Conservation (phyloP, 2,888 invertebrate species). For the Mythimna lalbum region DNA sequence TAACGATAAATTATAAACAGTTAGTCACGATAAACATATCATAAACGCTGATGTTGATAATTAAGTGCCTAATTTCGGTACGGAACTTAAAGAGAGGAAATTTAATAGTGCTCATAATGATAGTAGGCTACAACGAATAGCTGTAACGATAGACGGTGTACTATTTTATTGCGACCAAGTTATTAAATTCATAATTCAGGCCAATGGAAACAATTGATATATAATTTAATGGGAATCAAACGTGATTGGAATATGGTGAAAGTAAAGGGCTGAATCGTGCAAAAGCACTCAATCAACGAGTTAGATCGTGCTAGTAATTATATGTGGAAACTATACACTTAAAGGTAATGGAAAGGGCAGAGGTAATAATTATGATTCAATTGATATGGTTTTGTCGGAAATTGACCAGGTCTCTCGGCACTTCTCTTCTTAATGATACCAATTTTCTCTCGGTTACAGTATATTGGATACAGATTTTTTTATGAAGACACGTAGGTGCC, state of each 20-base stretch:
- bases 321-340: slow-evolving; percentile 36
- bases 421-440: slow-evolving; percentile 9
- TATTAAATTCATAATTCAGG: slow-evolving; percentile 56
- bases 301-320: slow-evolving; percentile 59
- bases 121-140: slow-evolving; percentile 53
- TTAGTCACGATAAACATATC: slow-evolving; percentile 64
- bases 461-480: slow-evolving; percentile 11
- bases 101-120: slow-evolving; percentile 59
- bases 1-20: slow-evolving; percentile 59
- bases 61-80: slow-evolving; percentile 53
- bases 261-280: slow-evolving; percentile 61
- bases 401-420: slow-evolving; percentile 20
- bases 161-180: slow-evolving; percentile 39
- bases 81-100: slow-evolving; percentile 59
- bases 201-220: slow-evolving; percentile 53
- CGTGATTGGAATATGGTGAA: slow-evolving; percentile 52
- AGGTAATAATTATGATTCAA: slow-evolving; percentile 46
- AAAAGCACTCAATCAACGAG: slow-evolving; percentile 56
- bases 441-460: slow-evolving; percentile 37
- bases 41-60: slow-evolving; percentile 54
- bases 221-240: slow-evolving; percentile 51
- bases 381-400: slow-evolving; percentile 38
- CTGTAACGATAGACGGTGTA: slow-evolving; percentile 40
- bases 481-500: slow-evolving; percentile 20
- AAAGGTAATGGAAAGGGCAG: slow-evolving; percentile 49